These are phyloP conservation scores for Chiridota heheva DNA, from an alignment of 35 echinoderm and acorn worm genomes.

Conservation along the genomic window DNA sequence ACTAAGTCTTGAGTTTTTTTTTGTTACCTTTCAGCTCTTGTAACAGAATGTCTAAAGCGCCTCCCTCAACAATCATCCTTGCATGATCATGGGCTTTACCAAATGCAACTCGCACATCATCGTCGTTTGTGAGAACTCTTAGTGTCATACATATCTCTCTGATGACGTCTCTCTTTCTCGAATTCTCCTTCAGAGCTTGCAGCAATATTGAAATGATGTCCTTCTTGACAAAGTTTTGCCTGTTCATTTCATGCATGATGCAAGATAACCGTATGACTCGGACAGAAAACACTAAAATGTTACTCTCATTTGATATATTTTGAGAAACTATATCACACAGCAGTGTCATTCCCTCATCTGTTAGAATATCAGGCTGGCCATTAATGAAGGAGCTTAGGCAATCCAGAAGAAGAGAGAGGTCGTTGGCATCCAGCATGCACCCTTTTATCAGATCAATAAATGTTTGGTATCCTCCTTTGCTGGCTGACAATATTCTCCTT, in stretches of 20 bases:
- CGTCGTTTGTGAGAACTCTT: constrained; percentile 64
- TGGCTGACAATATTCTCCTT: constrained; percentile 9
- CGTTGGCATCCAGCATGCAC: not conserved
- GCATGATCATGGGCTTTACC: constrained; percentile 99
- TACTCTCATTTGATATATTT: constrained; percentile 3
- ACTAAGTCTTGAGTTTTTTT: too few species aligned
- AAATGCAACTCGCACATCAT: constrained; percentile 88
- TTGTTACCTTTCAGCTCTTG: too few species aligned
- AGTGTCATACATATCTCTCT: constrained; percentile 64
- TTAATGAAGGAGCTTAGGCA: constrained; percentile 61
- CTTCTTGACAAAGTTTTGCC: constrained; percentile 71
- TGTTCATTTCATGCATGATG: constrained; percentile 85
- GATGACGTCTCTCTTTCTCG: constrained; percentile 13
- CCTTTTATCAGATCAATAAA: constrained; percentile 11
- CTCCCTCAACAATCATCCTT: constrained; percentile 87
- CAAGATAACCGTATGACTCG: constrained; percentile 63
- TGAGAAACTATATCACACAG: constrained; percentile 44
- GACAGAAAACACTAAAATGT: constrained; percentile 9
- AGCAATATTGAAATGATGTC: constrained; percentile 51
- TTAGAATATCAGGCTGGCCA: constrained; percentile 91
- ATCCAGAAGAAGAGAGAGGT: constrained; percentile 19
- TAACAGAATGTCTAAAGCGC: constrained; percentile 71
- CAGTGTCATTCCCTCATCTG: constrained; percentile 47
- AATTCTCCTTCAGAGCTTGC: constrained; percentile 35
- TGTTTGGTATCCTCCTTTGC: constrained; percentile 6